phyloP scores from a whole-genome alignment of 2,797 vertebrate species.

The Crenichthys baileyi region DNA sequence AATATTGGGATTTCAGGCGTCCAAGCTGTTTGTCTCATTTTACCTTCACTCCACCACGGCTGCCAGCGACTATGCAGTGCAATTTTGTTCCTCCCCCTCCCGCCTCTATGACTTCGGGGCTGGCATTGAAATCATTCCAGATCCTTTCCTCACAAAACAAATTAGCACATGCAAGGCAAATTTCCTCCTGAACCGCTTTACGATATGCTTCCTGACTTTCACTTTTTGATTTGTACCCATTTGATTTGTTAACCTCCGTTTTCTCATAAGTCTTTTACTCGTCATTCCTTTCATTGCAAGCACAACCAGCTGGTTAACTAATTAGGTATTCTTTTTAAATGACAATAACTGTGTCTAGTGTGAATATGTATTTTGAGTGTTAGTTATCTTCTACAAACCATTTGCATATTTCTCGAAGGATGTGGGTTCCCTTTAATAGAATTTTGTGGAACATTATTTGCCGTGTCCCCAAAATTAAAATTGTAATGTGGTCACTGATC shows the following conservation, averaged over 20 bases:
- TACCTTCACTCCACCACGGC: conserved; percentile 37
- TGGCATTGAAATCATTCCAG: too few species aligned
- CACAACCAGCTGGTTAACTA: conserved; percentile 83
- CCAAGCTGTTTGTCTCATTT: conserved; percentile 53
- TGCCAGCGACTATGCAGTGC: conserved; percentile 9
- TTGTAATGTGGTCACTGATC: too few species aligned
- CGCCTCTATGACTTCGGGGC: conserved; percentile 4
- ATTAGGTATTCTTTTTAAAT: conserved; percentile 79
- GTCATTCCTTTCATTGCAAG: too few species aligned
- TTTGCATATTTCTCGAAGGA: too few species aligned
- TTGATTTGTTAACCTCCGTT: conserved; percentile 5
- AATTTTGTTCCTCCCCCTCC: conserved; percentile 28
- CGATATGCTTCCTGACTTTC: conserved; percentile 22
- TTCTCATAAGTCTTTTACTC: too few species aligned
- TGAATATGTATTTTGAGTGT: too few species aligned
- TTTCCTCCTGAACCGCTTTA: conserved; percentile 47
- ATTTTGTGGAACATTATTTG: too few species aligned
- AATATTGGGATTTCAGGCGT: conserved; percentile 60
- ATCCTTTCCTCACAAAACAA: conserved; percentile 26
- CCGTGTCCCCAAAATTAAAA: too few species aligned
- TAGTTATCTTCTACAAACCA: too few species aligned
- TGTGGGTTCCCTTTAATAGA: too few species aligned
- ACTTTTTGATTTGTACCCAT: background rate
- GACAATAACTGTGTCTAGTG: conserved; percentile 72
- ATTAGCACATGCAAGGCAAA: conserved; percentile 46